Base-by-base conservation (phyloP, 2,888 invertebrate species). In the Dexiosoma caninum region DNA sequence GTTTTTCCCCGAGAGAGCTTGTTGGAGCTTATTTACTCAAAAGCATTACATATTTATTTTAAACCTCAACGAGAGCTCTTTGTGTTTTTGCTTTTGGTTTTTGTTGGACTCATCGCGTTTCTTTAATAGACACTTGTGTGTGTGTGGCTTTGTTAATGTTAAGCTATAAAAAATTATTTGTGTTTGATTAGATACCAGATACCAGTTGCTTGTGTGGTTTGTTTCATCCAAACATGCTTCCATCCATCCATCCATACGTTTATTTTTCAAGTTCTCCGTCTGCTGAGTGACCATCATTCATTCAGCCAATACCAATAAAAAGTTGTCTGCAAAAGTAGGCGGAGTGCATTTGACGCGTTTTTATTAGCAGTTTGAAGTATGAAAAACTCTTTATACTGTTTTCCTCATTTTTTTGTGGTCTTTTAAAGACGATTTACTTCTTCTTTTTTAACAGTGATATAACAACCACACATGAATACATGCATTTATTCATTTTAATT, bases 301-400 rank as follows among this genome's bases (percentile, higher is more conserved):
- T 35, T 14, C 55, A 72, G 70, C 75, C 79, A 79, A 75, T 79
- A 75, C 70, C 59, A 51, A 70, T 49, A 79, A 79, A 79, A 79
- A 79, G 57, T 55, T 57, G 75, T 75, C 75, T 75, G 75, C 79
- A 79, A 79, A 79, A 79, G 79, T 79, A 70, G 79, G 79, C 79
- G 79, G 79, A 79, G 79, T 79, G 66, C 75, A 75, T 51, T 79
- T 79, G 66, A 75, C 70, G 79, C 79, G 57, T 75, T 75, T 79
- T 79, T 79, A 70, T 75, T 75, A 75, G 66, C 44, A 67, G 72
- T 40, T 30, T 14, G 4, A 46, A 53, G 32, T 72, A 37, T 42
- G 32, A n/a, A 8, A 23, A 64, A 49, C 49, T 49, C 32, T 46
- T 62, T 7, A 6, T 27, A 14, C 21, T 14, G 23, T 14, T 14